phyloP scores from a whole-genome alignment of 2,888 invertebrate species.

The Zeuzera pyrina region DNA sequence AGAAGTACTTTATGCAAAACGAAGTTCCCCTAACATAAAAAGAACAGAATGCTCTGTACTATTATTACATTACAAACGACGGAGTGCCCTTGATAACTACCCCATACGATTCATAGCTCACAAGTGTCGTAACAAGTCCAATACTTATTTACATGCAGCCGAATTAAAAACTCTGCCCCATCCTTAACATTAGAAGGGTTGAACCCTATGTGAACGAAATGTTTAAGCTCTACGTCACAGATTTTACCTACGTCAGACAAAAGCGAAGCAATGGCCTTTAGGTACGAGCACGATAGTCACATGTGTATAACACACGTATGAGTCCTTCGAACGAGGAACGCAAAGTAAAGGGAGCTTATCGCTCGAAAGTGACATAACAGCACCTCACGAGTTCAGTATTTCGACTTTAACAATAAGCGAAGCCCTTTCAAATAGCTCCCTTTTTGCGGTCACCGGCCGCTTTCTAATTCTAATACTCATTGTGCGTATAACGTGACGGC shows the following conservation, averaged over 20 bases:
- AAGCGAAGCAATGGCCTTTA: conserved; percentile 12
- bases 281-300: conserved; percentile 21
- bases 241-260: conserved; percentile 42
- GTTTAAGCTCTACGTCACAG: conserved; percentile 25
- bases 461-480: conserved; percentile 67
- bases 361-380: conserved; percentile 58
- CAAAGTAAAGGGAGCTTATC: conserved; percentile 35
- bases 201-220: conserved; percentile 59
- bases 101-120: conserved; percentile 54
- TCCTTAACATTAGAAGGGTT: conserved; percentile 62
- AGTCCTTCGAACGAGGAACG: conserved; percentile 24
- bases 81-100: conserved; percentile 65
- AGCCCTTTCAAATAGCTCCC: conserved; percentile 61
- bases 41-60: conserved; percentile 49
- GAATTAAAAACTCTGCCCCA: conserved; percentile 64
- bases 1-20: conserved; percentile 26
- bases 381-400: conserved; percentile 44
- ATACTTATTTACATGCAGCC: conserved; percentile 68
- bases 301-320: conserved; percentile 27
- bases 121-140: conserved; percentile 68
- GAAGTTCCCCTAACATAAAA: conserved; percentile 39
- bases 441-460: conserved; percentile 64
- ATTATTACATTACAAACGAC: conserved; percentile 63
- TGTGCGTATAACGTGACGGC: conserved; percentile 50
- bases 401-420: conserved; percentile 13